Conservation (phyloP, 2,113 vertebrate species). For the Leuciscus idus region DNA sequence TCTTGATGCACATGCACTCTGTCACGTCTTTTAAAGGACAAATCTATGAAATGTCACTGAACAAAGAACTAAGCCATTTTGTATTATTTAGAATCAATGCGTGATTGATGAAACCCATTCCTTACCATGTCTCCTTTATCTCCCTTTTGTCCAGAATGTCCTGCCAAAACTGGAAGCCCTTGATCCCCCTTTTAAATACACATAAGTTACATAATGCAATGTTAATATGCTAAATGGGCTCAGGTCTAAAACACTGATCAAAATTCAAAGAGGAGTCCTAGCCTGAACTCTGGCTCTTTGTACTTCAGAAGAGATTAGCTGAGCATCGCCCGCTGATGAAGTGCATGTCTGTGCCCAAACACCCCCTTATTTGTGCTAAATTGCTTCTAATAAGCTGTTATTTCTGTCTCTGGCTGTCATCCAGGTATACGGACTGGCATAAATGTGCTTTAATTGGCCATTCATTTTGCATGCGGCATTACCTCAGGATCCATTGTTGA, state of each 20-base stretch:
- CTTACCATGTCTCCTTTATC: slow-evolving; percentile 84
- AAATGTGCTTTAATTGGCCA: slow-evolving; percentile 62
- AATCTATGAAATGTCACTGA: not conserved
- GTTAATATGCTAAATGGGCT: slow-evolving; percentile 17
- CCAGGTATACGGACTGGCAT: slow-evolving; percentile 51
- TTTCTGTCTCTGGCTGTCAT: slow-evolving; percentile 48
- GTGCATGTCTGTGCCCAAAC: slow-evolving; percentile 42
- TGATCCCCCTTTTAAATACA: slow-evolving; percentile 79
- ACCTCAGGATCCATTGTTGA: slow-evolving; percentile 23
- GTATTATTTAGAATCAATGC: slow-evolving; percentile 15
- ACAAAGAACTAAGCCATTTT: not conserved
- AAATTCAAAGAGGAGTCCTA: slow-evolving; percentile 30
- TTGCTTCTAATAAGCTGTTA: slow-evolving; percentile 47
- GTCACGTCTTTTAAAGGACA: not conserved
- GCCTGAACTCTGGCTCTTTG: slow-evolving; percentile 33
- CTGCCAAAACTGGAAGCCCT: slow-evolving; percentile 77
- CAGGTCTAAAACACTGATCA: slow-evolving; percentile 30
- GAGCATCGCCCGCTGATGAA: slow-evolving; percentile 30
- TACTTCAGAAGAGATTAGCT: slow-evolving; percentile 38
- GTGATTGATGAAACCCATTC: slow-evolving; percentile 18
- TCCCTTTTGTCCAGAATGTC: slow-evolving; percentile 82
- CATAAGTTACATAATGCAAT: slow-evolving; percentile 17
- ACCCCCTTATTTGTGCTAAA: slow-evolving; percentile 41
- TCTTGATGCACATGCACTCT: not conserved
- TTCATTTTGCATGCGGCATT: slow-evolving; percentile 58